Conservation (phyloP, 2,113 vertebrate species). For the Progne subis region DNA sequence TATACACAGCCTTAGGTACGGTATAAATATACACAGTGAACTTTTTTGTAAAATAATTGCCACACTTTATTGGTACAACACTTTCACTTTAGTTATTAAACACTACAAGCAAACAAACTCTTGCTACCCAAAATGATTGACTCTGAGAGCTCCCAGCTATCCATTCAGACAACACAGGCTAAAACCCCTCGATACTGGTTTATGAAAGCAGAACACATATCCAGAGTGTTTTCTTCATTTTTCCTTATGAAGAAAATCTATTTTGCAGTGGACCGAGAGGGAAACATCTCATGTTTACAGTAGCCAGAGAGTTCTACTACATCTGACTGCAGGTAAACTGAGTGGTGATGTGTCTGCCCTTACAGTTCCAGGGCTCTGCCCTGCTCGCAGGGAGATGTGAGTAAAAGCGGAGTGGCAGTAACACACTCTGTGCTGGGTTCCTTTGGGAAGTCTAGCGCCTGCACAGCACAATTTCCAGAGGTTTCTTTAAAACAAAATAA, state of each 20-base stretch:
- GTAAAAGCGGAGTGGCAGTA: not conserved
- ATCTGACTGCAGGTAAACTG: not conserved
- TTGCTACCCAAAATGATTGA: not conserved
- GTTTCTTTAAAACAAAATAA: not conserved
- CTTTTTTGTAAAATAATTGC: constrained; percentile 43
- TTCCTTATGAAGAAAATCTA: not conserved
- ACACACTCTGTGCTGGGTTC: not conserved
- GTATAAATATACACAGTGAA: constrained; percentile 10
- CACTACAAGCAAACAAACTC: not conserved
- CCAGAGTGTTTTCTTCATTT: not conserved
- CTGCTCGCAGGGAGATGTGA: not conserved
- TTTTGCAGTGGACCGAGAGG: not conserved
- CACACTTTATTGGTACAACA: not conserved
- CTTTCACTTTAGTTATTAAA: not conserved
- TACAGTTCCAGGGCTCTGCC: not conserved
- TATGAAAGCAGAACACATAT: not conserved
- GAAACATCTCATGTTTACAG: not conserved
- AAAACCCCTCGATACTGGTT: not conserved
- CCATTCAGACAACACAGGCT: not conserved
- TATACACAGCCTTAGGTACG: not conserved
- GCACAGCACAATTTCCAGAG: not conserved
- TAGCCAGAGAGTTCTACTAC: not conserved
- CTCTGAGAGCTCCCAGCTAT: fast-evolving
- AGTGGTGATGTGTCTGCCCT: not conserved
- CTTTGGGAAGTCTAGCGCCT: not conserved